Conservation (phyloP, 2,113 vertebrate species). For the Scomber scombrus region DNA sequence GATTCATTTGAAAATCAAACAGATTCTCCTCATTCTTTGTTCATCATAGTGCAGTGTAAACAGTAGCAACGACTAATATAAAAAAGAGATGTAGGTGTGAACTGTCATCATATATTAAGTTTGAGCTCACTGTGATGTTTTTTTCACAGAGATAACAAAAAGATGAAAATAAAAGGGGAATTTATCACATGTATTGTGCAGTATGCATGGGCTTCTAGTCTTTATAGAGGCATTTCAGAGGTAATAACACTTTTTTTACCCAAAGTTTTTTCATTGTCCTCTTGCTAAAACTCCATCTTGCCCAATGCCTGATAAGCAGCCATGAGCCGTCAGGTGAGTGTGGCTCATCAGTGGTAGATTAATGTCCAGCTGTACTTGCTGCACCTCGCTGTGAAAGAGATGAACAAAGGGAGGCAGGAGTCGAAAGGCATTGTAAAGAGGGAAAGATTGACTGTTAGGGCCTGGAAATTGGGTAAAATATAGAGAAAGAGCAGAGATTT, state of each 20-base stretch:
- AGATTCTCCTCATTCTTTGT: not conserved
- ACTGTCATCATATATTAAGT: conserved; percentile 12
- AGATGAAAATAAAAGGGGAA: conserved; percentile 1
- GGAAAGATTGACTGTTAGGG: conserved; percentile 30
- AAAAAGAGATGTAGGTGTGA: not conserved
- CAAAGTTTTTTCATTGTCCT: conserved; percentile 21
- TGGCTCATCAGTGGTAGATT: conserved; percentile 70
- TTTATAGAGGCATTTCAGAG: conserved; percentile 12
- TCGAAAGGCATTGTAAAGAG: conserved; percentile 49
- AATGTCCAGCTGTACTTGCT: conserved; percentile 66
- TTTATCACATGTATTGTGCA: not conserved
- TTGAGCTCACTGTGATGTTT: conserved; percentile 5
- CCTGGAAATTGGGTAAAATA: conserved; percentile 40
- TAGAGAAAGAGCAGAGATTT: conserved; percentile 15
- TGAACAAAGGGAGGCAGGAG: conserved; percentile 46
- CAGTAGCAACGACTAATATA: not conserved
- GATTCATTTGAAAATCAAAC: conserved; percentile 23
- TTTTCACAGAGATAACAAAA: not conserved
- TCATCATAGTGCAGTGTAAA: not conserved
- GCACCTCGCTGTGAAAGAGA: conserved; percentile 40
- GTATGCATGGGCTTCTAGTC: not conserved
- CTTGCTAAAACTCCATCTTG: conserved; percentile 37
- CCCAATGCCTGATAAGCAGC: conserved; percentile 57
- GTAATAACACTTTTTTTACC: conserved; percentile 12
- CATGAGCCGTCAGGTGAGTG: conserved; percentile 52